Evolutionary conservation across 2,888 invertebrate species (phyloP).

Genomic region (Lepidocyrtoides sp.): DNA sequence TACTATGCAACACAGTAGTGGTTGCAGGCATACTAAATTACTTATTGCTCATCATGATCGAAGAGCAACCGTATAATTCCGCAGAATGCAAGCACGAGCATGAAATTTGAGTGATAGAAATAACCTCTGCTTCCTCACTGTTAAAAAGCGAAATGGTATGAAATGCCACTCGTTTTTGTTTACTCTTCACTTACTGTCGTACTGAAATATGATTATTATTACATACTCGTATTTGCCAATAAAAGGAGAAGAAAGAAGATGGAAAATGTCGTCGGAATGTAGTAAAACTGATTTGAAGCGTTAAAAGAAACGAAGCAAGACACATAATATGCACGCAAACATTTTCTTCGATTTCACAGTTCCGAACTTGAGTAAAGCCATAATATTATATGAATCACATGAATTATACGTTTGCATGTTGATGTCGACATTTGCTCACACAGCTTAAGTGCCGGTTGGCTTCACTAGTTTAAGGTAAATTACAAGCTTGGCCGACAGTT

Average conservation of each 20-base stretch:
- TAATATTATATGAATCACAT: slow-evolving; percentile 20
- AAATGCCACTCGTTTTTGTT: slow-evolving; percentile 16
- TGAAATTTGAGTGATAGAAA: neutral
- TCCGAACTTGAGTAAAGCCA: neutral
- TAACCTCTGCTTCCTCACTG: neutral
- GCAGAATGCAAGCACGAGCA: neutral
- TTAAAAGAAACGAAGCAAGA: neutral
- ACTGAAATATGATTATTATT: slow-evolving; percentile 48
- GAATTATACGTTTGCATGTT: neutral
- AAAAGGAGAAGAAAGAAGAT: neutral
- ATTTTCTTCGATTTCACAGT: neutral
- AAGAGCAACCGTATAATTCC: too few species aligned
- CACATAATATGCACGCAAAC: neutral
- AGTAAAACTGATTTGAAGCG: slow-evolving; percentile 5
- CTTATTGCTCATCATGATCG: neutral
- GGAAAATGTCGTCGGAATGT: slow-evolving; percentile 1
- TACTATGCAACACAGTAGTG: neutral
- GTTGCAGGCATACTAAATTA: slow-evolving; percentile 23
- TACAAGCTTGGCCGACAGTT: slow-evolving; percentile 68
- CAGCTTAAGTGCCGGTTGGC: slow-evolving; percentile 34
- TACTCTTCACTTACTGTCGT: slow-evolving; percentile 29
- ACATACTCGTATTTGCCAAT: too few species aligned
- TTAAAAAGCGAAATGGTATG: neutral
- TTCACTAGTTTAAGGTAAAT: slow-evolving; percentile 61
- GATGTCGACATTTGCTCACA: neutral